Evolutionary conservation across 2,888 invertebrate species (phyloP).

Genomic region (Brenthis daphne): DNA sequence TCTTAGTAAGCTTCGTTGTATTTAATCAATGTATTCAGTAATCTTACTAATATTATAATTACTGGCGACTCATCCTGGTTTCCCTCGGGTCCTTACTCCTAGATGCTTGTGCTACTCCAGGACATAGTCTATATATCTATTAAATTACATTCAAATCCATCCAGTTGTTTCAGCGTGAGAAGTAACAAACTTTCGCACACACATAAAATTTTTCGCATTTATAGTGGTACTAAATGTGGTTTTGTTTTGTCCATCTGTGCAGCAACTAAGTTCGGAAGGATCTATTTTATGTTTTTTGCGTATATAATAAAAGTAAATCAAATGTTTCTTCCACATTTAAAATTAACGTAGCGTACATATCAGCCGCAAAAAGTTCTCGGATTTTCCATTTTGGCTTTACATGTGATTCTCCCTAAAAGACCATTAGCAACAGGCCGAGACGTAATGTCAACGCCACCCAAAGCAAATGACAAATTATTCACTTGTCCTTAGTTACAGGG

Average conservation of each 20-base stretch:
- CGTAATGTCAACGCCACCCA: conserved; percentile 71
- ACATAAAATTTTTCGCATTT: too few species aligned
- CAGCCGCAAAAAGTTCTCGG: conserved; percentile 14
- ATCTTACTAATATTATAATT: too few species aligned
- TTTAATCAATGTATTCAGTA: neutral
- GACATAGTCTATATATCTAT: too few species aligned
- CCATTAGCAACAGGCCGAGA: conserved; percentile 70
- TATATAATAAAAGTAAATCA: neutral
- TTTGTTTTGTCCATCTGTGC: neutral
- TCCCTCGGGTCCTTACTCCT: too few species aligned
- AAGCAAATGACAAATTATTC: conserved; percentile 74
- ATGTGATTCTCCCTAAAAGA: conserved; percentile 51
- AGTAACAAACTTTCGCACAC: too few species aligned
- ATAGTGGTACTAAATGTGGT: too few species aligned
- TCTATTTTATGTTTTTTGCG: neutral
- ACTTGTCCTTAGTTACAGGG: conserved; percentile 51
- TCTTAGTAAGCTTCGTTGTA: conserved; percentile 1
- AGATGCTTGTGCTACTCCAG: too few species aligned
- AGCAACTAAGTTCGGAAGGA: neutral
- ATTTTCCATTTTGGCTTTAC: conserved; percentile 22
- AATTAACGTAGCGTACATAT: conserved; percentile 5
- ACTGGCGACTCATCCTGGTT: too few species aligned
- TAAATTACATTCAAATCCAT: too few species aligned
- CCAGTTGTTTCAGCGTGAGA: too few species aligned
- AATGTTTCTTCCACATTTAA: neutral